Conservation (phyloP, 1,140 invertebrate species). For the Listronotus oregonensis region DNA sequence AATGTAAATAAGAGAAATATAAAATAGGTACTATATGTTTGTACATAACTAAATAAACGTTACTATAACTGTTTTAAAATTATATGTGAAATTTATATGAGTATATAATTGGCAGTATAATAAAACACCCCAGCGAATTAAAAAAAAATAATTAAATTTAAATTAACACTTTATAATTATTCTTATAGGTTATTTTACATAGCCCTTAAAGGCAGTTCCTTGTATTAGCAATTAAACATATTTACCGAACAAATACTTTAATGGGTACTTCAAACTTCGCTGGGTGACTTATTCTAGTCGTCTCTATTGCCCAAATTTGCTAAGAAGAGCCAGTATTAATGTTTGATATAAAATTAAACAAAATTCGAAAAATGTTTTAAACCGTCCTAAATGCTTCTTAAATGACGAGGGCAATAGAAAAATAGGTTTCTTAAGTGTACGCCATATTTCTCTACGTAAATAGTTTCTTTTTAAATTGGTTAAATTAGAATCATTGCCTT, state of each 20-base stretch:
- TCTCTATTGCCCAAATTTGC: constrained; percentile 44
- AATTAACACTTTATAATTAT: background rate
- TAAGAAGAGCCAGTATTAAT: constrained; percentile 54
- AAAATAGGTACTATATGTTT: constrained; percentile 50
- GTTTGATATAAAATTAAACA: constrained; percentile 35
- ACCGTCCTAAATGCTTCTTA: constrained; percentile 52
- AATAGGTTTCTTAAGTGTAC: constrained; percentile 46
- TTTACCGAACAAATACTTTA: background rate
- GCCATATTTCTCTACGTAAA: constrained; percentile 49
- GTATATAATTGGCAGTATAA: constrained; percentile 53
- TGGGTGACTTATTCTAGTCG: constrained; percentile 53
- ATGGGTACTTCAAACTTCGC: constrained; percentile 28
- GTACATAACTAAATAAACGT: constrained; percentile 53
- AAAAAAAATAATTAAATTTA: background rate
- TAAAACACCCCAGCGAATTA: constrained; percentile 42
- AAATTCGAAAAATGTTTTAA: constrained; percentile 32
- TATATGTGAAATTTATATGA: constrained; percentile 52
- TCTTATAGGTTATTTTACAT: constrained; percentile 7
- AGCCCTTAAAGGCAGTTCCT: constrained; percentile 16
- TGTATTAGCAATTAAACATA: constrained; percentile 17
- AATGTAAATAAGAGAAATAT: constrained; percentile 43
- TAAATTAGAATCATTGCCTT: constrained; percentile 4
- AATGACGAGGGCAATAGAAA: constrained; percentile 46
- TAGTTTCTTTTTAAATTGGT: constrained; percentile 24
- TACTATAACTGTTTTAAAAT: constrained; percentile 54